Conservation (phyloP, 2,797 vertebrate genomes). For the Coreius guichenoti region DNA sequence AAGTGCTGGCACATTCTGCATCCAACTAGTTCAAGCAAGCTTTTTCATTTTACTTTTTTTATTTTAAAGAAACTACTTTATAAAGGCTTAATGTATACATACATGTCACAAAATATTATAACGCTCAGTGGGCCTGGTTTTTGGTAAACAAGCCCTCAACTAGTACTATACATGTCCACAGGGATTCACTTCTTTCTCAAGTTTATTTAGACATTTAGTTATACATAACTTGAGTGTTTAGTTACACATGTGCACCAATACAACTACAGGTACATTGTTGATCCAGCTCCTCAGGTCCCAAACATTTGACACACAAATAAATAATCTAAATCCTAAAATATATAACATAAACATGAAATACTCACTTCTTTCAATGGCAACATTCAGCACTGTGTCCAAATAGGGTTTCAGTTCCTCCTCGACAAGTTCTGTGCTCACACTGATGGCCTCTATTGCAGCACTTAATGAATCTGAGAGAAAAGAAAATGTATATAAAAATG, state of each 20-base stretch:
- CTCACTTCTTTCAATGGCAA: conserved; percentile 75
- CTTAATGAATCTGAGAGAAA: conserved; percentile 72
- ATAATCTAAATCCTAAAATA: neutral
- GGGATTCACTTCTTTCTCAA: neutral
- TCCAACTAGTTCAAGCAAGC: conserved; percentile 27
- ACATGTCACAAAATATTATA: neutral
- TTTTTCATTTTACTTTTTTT: neutral
- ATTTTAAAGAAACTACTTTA: neutral
- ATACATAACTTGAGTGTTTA: neutral
- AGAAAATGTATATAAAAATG: conserved; percentile 12
- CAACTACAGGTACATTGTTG: neutral
- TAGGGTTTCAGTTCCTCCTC: conserved; percentile 78
- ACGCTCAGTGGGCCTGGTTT: neutral
- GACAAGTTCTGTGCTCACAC: conserved; percentile 76
- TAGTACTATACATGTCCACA: neutral
- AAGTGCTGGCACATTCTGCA: conserved; percentile 11
- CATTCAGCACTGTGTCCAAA: conserved; percentile 74
- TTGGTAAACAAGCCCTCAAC: neutral
- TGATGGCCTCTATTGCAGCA: conserved; percentile 75
- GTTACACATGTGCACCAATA: neutral
- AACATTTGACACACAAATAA: neutral
- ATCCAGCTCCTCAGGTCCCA: neutral
- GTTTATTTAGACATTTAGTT: neutral
- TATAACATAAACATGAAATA: conserved; percentile 35
- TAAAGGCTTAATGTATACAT: neutral